Evolutionary conservation across 2,888 invertebrate genomes (phyloP).

Genomic region (Bhutanitis thaidina): DNA sequence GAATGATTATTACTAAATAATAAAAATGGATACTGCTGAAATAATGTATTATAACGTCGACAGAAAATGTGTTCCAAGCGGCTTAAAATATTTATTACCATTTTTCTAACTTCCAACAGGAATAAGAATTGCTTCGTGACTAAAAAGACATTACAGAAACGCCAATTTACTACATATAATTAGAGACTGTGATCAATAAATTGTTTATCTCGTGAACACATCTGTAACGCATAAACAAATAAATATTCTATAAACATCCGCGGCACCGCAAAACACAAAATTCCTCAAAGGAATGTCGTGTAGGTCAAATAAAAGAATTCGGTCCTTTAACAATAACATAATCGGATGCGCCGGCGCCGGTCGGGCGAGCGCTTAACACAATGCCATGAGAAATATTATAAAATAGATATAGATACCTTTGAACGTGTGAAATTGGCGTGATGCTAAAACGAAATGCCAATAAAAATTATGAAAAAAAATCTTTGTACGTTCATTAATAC

Average conservation of each 20-base stretch:
- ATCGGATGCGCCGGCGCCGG: slow-evolving; percentile 71
- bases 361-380: slow-evolving; percentile 53
- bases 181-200: slow-evolving; percentile 31
- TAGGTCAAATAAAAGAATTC: slow-evolving; percentile 73
- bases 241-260: slow-evolving; percentile 42
- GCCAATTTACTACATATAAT: slow-evolving; percentile 28
- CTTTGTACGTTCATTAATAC: no score
- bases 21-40: no score
- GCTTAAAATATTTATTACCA: no score
- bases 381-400: slow-evolving; percentile 56
- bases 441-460: slow-evolving; percentile 26
- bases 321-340: slow-evolving; percentile 70
- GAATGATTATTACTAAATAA: no score
- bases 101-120: no score
- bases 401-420: slow-evolving; percentile 38
- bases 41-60: no score
- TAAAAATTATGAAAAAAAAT: not conserved
- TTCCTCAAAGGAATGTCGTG: slow-evolving; percentile 54
- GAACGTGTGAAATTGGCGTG: slow-evolving; percentile 69
- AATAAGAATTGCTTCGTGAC: no score
- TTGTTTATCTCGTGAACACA: slow-evolving; percentile 27
- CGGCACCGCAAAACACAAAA: slow-evolving; percentile 57
- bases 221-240: slow-evolving; percentile 42
- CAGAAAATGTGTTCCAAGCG: no score
- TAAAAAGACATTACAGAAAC: slow-evolving; percentile 13